phyloP scores from a whole-genome alignment of 2,888 invertebrate genomes.

The Amaurobius ferox region DNA sequence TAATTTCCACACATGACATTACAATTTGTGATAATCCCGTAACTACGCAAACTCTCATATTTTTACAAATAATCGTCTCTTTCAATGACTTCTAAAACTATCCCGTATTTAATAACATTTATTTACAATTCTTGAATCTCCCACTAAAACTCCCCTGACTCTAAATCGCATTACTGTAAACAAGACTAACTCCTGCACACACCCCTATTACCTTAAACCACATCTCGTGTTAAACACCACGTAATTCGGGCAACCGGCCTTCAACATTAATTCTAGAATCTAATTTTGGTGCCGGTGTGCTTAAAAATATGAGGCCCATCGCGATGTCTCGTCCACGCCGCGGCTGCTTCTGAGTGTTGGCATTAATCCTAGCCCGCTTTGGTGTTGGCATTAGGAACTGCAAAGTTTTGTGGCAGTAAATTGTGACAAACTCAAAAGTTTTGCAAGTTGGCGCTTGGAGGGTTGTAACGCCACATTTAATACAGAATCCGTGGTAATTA shows the following conservation, averaged over 20 bases:
- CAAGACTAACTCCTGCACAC: background rate
- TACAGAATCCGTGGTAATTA: constrained; percentile 25
- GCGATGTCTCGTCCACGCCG: background rate
- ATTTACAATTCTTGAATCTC: background rate
- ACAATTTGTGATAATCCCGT: too few species aligned
- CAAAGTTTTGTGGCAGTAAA: constrained; percentile 16
- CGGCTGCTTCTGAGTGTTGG: background rate
- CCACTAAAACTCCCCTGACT: background rate
- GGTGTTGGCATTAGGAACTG: constrained; percentile 9
- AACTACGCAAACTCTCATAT: too few species aligned
- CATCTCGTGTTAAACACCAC: constrained; percentile 6
- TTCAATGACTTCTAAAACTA: too few species aligned
- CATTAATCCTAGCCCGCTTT: background rate
- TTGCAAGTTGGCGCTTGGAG: background rate
- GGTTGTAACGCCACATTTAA: constrained; percentile 21
- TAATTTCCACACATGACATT: too few species aligned
- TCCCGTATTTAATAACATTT: background rate
- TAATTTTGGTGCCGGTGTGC: background rate
- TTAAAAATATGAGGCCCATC: constrained; percentile 1
- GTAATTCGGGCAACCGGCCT: constrained; percentile 5
- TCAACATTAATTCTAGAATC: constrained; percentile 12
- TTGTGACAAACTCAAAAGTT: constrained; percentile 7
- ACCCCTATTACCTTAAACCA: constrained; percentile 11
- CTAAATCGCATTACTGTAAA: constrained; percentile 7
- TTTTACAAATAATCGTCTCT: too few species aligned